Evolutionary conservation across 2,888 invertebrate species (phyloP).

Genomic region (Lypha dubia): DNA sequence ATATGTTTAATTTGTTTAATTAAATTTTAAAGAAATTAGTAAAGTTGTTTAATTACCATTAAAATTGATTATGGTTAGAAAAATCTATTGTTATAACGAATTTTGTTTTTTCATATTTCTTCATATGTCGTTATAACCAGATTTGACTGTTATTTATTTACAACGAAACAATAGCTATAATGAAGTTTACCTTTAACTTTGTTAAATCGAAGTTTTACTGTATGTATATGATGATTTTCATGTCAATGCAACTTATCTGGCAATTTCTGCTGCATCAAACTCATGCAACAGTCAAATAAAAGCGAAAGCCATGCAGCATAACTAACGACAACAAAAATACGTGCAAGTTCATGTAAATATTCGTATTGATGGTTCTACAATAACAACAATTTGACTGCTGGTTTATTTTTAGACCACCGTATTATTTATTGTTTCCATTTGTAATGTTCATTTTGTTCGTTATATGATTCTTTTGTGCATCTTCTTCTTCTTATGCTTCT

Average conservation of each 20-base stretch:
- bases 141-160: too few relatives aligned
- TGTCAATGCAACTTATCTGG: neutral
- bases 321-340: constrained; percentile 5
- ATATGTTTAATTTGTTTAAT: too few relatives aligned
- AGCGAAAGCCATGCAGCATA: constrained; percentile 38
- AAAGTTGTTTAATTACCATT: too few relatives aligned
- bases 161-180: too few relatives aligned
- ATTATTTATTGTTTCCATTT: constrained; percentile 47
- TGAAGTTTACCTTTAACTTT: too few relatives aligned
- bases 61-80: too few relatives aligned
- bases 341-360: constrained; percentile 65
- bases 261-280: constrained; percentile 13
- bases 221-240: neutral
- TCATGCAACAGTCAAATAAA: neutral
- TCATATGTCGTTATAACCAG: too few relatives aligned
- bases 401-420: constrained; percentile 66
- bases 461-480: neutral
- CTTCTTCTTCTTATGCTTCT: neutral
- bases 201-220: too few relatives aligned
- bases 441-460: constrained; percentile 35
- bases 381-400: constrained; percentile 62
- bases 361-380: constrained; percentile 51
- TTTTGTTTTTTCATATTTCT: too few relatives aligned
- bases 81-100: too few relatives aligned
- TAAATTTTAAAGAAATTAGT: too few relatives aligned